Percentiles rank a stretch among this genome's conserved stretches.
Conservation (phyloP, 2,888 invertebrate species). For the Linnaemya vulpina region DNA sequence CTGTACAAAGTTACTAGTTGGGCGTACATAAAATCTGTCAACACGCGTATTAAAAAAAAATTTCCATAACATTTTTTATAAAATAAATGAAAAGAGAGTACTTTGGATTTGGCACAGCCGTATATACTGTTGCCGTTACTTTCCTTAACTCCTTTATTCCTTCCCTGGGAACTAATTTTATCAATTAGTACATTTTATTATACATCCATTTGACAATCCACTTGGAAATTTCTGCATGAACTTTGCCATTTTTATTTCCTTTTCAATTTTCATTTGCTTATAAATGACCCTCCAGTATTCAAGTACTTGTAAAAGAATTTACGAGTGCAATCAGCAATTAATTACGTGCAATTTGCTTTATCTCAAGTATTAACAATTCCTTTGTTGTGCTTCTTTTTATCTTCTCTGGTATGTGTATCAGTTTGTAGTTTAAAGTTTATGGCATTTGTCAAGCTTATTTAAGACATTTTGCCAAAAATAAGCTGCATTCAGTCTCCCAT, state of each 20-base stretch:
- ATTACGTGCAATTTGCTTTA: constrained; percentile 34
- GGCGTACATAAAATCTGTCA: too few species aligned
- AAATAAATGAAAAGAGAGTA: too few species aligned
- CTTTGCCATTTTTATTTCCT: neutral
- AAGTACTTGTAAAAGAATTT: neutral
- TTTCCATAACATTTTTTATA: too few species aligned
- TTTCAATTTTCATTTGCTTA: constrained; percentile 2
- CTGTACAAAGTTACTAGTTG: too few species aligned
- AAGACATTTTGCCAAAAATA: neutral
- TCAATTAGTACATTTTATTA: constrained; percentile 32
- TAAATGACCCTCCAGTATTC: constrained; percentile 35
- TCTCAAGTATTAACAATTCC: constrained; percentile 23
- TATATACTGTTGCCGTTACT: neutral
- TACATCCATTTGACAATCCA: constrained; percentile 29
- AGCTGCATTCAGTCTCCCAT: neutral
- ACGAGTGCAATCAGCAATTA: constrained; percentile 34
- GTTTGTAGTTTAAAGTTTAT: neutral
- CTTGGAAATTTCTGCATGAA: neutral
- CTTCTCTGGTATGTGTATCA: neutral
- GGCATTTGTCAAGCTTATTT: constrained; percentile 1
- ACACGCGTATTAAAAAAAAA: too few species aligned
- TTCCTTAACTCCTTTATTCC: neutral
- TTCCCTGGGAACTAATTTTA: neutral
- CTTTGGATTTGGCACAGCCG: too few species aligned
- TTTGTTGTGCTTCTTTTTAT: neutral